Evolutionary conservation across 2,113 vertebrate species (phyloP), one percentile per base, ranked within the genome.

Genomic region (Macroglossus sobrinus): DNA sequence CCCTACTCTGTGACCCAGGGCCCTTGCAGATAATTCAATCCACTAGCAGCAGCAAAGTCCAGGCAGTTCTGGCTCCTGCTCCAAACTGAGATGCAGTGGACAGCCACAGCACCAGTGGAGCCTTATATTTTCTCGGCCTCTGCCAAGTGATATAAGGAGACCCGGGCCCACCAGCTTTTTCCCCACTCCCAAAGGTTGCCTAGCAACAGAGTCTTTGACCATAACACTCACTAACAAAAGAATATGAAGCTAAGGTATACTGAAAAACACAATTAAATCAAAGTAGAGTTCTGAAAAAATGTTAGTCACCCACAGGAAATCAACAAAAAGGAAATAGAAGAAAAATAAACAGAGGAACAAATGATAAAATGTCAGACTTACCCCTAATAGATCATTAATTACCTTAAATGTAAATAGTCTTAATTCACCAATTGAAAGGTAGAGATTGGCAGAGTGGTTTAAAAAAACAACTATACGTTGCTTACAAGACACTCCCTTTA

Each of bases 241-340:
- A 35, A 64, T 11, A 89, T 9, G 75, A 69, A 84, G 19, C 50
- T 50, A 50, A 15, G 21, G 75, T 45, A 55, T 18, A 53, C 19
- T 69, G 15, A 72, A 75, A 74, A 86, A 86, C 50, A 84, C 26
- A 84, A 96, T 64, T 59, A 87, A 89, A 84, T 90, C 21, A 92
- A 79, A 91, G 90, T 28, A 53, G 43, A 87, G 87, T 64, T 79
- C 50, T 78, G 50, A 59, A 50, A 61, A 84, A 75, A 40, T n/a
- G 30, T 91, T 45, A 14, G 26, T 55, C 28, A 94, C 33, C n/a
- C 47, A 55, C 4, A 86, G 21, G 66, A 87, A 66, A 22, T 14
- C 18, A 75, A 64, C 33, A 16, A 57, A 66, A 96, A 79, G 75
- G 13, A 33, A 68, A 24, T 30, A 61, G 11, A 79, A 93, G 35